A percentile compares a stretch with the other conserved stretches of the same genome.
phyloP scores from a whole-genome alignment of 1,140 invertebrate species.

The Ceratina japonica region DNA sequence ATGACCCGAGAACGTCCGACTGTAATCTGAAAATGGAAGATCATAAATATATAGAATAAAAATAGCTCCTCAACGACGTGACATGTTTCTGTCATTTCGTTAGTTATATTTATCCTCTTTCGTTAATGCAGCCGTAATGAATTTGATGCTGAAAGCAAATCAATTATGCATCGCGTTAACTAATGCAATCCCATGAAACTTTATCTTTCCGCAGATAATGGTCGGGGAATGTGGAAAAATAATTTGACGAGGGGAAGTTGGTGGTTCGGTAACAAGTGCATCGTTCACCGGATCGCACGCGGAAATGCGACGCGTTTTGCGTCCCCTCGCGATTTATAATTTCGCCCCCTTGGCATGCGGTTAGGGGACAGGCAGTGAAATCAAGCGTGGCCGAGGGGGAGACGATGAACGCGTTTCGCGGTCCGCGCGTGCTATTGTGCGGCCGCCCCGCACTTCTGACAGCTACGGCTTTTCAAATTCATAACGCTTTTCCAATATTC shows the following conservation, averaged over 20 bases:
- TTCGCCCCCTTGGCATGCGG: conserved; percentile 21
- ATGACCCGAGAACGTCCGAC: too few relatives aligned
- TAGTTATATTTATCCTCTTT: neutral
- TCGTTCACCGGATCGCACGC: too few relatives aligned
- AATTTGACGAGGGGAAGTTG: neutral
- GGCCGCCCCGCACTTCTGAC: conserved; percentile 23
- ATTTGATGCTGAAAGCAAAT: neutral
- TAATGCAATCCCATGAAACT: neutral
- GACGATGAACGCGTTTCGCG: conserved; percentile 9
- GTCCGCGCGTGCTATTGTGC: conserved; percentile 19
- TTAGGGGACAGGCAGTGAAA: conserved; percentile 13
- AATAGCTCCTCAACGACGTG: neutral
- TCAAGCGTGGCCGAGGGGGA: neutral
- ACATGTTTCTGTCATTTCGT: conserved; percentile 10
- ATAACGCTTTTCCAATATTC: conserved; percentile 49
- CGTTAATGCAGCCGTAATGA: neutral
- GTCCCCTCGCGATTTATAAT: conserved; percentile 5
- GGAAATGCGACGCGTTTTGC: neutral
- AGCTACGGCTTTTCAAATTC: conserved; percentile 36
- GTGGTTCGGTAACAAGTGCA: neutral
- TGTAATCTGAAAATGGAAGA: conserved; percentile 37
- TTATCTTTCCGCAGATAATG: conserved; percentile 1
- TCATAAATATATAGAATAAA: conserved; percentile 26
- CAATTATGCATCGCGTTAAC: neutral
- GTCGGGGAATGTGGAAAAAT: neutral